A percentile compares a stretch with the other conserved stretches of the same genome.
phyloP scores from a whole-genome alignment of 2,888 invertebrate genomes.

The Lomographa bimaculata region DNA sequence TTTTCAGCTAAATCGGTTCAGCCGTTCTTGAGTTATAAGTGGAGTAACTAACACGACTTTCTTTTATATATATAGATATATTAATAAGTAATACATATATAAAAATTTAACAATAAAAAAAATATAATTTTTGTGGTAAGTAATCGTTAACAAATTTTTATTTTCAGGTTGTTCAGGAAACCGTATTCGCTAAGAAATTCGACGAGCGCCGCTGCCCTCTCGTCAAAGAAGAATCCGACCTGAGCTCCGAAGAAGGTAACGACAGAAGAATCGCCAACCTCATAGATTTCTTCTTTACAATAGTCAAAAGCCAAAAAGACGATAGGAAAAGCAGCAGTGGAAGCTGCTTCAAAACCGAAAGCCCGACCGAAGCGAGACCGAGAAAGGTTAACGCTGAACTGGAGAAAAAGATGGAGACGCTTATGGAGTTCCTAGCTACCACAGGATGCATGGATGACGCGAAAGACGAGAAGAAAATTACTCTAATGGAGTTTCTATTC shows the following conservation, averaged over 20 bases:
- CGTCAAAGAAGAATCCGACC: constrained; percentile 72
- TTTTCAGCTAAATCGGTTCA: too few relatives aligned
- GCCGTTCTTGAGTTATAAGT: too few relatives aligned
- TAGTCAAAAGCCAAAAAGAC: constrained; percentile 74
- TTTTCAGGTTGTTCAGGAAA: constrained; percentile 75
- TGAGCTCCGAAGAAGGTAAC: constrained; percentile 66
- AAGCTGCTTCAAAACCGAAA: constrained; percentile 74
- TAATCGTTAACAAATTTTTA: too few relatives aligned
- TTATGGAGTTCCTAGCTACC: constrained; percentile 74
- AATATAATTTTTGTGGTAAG: too few relatives aligned
- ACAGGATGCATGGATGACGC: constrained; percentile 69
- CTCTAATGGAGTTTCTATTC: constrained; percentile 77
- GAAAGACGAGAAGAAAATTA: constrained; percentile 71
- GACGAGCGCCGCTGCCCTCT: constrained; percentile 70
- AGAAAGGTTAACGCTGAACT: constrained; percentile 66
- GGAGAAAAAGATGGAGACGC: constrained; percentile 77
- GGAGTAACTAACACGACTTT: too few relatives aligned
- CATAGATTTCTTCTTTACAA: constrained; percentile 78
- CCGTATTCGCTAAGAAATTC: constrained; percentile 61
- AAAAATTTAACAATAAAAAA: too few relatives aligned
- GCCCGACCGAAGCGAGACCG: constrained; percentile 57
- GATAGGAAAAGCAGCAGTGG: constrained; percentile 71
- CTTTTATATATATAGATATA: too few relatives aligned
- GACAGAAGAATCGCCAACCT: constrained; percentile 74
- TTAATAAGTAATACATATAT: too few relatives aligned